Evolutionary conservation across 35 echinoderm and acorn worm species (phyloP).

Genomic region (Heliocidaris tuberculata): DNA sequence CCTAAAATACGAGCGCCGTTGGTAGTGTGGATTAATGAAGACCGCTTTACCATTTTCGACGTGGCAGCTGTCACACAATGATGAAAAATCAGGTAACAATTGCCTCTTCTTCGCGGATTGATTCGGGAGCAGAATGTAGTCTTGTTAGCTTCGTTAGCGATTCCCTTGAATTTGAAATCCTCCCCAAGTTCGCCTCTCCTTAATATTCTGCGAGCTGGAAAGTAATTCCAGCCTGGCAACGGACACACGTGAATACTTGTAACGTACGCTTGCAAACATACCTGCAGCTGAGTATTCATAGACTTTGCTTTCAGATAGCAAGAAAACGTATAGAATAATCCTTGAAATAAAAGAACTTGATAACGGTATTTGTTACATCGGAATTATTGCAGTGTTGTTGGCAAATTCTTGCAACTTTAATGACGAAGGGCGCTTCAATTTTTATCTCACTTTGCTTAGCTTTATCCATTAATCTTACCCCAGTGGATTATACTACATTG

Average conservation of each 20-base stretch:
- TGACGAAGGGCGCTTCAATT: no score
- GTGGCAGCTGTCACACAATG: neutral
- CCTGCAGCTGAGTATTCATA: no score
- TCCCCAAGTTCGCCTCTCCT: neutral
- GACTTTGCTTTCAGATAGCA: no score
- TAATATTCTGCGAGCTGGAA: neutral
- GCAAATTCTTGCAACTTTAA: no score
- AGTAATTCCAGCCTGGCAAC: neutral
- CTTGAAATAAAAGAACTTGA: no score
- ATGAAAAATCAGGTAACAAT: neutral
- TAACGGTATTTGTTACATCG: no score
- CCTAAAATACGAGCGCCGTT: neutral
- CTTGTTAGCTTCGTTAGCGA: neutral
- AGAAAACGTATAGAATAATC: no score
- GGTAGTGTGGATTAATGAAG: neutral
- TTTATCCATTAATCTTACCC: no score
- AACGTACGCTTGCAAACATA: no score
- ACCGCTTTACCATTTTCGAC: neutral
- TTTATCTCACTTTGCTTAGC: no score
- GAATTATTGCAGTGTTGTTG: no score
- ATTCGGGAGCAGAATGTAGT: neutral
- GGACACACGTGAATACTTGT: neutral
- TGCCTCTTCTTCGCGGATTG: neutral
- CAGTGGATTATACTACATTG: no score
- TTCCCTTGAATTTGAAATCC: neutral